A percentile compares a stretch with the other conserved stretches of the same genome.
Evolutionary conservation across 2,888 invertebrate genomes (phyloP).

Genomic region (Acrobasis suavella): DNA sequence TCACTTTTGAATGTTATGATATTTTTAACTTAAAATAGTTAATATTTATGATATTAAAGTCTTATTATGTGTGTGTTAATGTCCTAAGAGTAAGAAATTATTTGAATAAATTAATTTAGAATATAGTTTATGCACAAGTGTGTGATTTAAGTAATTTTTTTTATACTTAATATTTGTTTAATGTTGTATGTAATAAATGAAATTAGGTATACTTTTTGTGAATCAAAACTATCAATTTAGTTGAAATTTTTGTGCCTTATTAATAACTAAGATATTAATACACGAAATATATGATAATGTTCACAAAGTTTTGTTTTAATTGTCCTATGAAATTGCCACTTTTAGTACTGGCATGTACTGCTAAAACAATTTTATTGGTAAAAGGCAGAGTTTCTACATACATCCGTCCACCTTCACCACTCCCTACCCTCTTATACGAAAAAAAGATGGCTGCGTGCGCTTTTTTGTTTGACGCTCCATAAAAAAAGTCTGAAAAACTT

Average conservation of each 20-base stretch:
- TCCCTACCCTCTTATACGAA: too few species aligned
- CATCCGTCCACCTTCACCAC: too few species aligned
- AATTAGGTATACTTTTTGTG: not conserved
- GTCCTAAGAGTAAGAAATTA: not conserved
- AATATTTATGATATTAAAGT: not conserved
- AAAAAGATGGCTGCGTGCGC: too few species aligned
- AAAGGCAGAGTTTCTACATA: too few species aligned
- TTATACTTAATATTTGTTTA: slow-evolving; percentile 2
- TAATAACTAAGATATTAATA: not conserved
- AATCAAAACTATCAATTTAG: not conserved
- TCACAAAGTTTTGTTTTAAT: not conserved
- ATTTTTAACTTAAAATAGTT: not conserved
- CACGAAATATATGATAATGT: not conserved
- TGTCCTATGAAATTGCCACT: not conserved
- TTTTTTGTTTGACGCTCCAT: too few species aligned
- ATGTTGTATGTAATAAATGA: not conserved
- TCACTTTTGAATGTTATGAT: not conserved
- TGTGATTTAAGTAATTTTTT: slow-evolving; percentile 4
- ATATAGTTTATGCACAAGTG: slow-evolving; percentile 14
- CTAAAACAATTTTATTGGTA: too few species aligned
- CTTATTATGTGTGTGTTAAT: slow-evolving; percentile 1
- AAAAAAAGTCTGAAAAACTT: too few species aligned
- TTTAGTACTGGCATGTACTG: too few species aligned
- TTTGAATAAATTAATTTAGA: not conserved
- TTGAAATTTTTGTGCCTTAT: not conserved